A percentile compares a stretch with the other conserved stretches of the same genome.
Evolutionary conservation across 2,113 vertebrate species (phyloP).

Genomic region (Corythornis cristatus): DNA sequence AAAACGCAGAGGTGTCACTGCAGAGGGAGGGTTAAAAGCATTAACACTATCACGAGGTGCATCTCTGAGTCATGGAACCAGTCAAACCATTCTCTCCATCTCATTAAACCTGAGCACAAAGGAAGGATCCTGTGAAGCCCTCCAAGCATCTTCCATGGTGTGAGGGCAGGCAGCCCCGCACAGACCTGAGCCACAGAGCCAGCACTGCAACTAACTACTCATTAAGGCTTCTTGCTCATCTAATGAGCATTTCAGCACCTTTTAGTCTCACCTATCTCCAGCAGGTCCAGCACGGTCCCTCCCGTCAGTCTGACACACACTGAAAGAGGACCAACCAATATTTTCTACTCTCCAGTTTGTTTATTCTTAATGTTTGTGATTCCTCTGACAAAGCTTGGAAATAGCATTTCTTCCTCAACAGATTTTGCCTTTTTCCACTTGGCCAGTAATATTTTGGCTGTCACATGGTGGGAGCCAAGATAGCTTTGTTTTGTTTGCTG

Average conservation of each 20-base stretch:
- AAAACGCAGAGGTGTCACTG: background rate
- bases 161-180: background rate
- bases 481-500: slow-evolving; percentile 3
- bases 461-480: background rate
- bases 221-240: background rate
- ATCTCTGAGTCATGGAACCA: background rate
- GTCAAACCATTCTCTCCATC: background rate
- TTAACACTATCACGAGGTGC: background rate
- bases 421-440: slow-evolving; percentile 32
- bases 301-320: background rate
- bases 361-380: slow-evolving; percentile 27
- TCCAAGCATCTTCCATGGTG: background rate
- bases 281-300: background rate
- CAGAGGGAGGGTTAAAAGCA: background rate
- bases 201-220: background rate
- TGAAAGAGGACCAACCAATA: background rate
- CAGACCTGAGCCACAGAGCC: background rate
- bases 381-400: slow-evolving; percentile 15
- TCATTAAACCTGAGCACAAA: background rate
- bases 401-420: background rate
- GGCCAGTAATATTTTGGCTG: background rate
- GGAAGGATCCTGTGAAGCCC: background rate
- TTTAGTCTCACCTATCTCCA: background rate
- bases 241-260: background rate
- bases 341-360: slow-evolving; percentile 11